Base-by-base conservation (phyloP, 2,113 vertebrate species). In the Xenopus laevis region DNA sequence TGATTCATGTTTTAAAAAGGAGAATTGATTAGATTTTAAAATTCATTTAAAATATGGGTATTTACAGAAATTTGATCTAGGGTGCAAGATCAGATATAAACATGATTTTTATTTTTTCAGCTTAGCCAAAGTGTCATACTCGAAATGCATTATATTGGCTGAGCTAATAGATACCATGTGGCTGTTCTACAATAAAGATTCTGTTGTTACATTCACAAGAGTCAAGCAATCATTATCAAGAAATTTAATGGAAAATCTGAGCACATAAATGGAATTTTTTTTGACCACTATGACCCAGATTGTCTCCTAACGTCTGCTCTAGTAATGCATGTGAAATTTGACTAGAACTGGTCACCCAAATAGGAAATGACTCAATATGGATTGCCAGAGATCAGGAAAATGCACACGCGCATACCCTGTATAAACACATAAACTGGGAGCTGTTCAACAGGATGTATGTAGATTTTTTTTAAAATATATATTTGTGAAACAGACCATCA, bases 1-100 rank as follows among this genome's bases (percentile, higher is more conserved):
- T 76, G 73, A 64, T 46, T 77, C 59, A 64, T 64, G 62, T 53
- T 57, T 70, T 68, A 77, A 77, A 69, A 77, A 55, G 74, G 18
- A 64, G 8, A 18, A 55, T 30, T 69, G 57, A 69, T 69, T 76
- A 53, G 30, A 69, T 76, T 63, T 63, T 21, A 69, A 68, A 40
- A 21, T 15, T 55, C 21, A 7, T 23, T 33, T 76, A 17, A 69
- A 74, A 52, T 27, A 33, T 33, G 46, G 58, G 60, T 68, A 46
- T 58, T 59, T 60, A 53, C 20, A 44, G 73, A 33, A 68, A 69
- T 40, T 33, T 69, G 53, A 70, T 68, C n/a, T 63, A 30, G 53
- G 57, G 63, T 64, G 61, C 23, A 21, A 50, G 45, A 55, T 75
- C 47, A 64, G 47, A 57, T 77, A 70, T 12, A 57, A 64, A 7